Percentiles rank a stretch among this genome's conserved stretches.
phyloP scores from a whole-genome alignment of 2,113 vertebrate species.

The Boulengeromyrus knoepffleri region DNA sequence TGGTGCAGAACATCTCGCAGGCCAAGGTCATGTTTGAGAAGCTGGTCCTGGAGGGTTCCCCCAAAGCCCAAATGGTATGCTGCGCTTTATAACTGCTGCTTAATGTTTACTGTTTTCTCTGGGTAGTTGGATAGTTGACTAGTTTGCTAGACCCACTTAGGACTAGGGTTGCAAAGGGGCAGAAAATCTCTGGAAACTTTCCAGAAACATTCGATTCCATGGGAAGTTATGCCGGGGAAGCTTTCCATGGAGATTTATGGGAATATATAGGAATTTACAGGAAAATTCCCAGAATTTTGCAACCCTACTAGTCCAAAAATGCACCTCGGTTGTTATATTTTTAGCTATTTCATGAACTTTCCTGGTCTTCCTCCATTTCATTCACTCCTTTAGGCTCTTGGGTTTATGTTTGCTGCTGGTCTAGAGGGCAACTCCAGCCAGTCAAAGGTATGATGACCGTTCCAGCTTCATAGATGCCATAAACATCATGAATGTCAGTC shows the following conservation, averaged over 20 bases:
- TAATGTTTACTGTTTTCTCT: not conserved
- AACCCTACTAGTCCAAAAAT: not conserved
- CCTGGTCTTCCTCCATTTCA: not conserved
- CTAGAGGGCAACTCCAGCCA: constrained; percentile 96
- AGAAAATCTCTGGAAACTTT: not conserved
- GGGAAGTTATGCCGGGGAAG: not conserved
- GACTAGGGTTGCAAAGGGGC: not conserved
- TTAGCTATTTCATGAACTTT: not conserved
- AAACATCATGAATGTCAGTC: not conserved
- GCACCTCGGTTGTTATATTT: not conserved
- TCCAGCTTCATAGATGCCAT: not conserved
- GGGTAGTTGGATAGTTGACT: not conserved
- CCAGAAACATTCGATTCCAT: not conserved
- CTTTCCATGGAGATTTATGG: not conserved
- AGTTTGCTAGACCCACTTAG: not conserved
- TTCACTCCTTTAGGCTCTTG: constrained; percentile 73
- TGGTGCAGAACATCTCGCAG: constrained; percentile 75
- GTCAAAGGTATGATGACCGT: constrained; percentile 78
- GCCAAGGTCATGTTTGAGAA: constrained; percentile 88
- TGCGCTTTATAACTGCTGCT: not conserved
- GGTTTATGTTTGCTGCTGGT: constrained; percentile 91
- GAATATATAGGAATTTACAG: not conserved
- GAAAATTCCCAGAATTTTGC: not conserved
- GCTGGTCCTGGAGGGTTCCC: constrained; percentile 83
- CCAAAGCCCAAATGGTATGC: constrained; percentile 86